phyloP scores from a whole-genome alignment of 2,113 vertebrate species.

The Illadopsis cleaveri region DNA sequence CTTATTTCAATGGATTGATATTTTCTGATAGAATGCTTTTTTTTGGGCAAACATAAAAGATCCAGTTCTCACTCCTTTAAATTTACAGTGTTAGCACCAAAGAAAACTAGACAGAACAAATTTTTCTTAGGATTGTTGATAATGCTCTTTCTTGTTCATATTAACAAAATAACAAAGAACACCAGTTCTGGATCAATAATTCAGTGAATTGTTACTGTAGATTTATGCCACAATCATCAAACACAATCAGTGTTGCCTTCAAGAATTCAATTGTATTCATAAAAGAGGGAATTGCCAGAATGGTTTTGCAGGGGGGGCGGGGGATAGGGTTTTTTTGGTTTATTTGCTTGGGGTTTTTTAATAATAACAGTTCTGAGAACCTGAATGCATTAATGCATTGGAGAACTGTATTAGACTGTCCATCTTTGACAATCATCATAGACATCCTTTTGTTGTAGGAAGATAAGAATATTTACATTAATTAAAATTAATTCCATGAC shows the following conservation, averaged over 20 bases:
- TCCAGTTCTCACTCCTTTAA: background rate
- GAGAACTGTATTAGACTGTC: background rate
- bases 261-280: background rate
- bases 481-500: background rate
- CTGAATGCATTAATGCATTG: background rate
- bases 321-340: background rate
- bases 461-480: background rate
- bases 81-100: background rate
- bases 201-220: background rate
- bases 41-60: background rate
- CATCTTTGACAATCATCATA: background rate
- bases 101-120: background rate
- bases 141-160: background rate
- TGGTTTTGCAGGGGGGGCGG: background rate
- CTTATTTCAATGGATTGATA: background rate
- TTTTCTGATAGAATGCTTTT: background rate
- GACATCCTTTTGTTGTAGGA: background rate
- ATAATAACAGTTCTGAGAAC: background rate
- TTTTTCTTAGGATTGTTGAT: background rate
- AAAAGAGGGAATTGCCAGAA: background rate
- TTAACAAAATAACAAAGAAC: background rate
- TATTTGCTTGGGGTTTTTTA: background rate
- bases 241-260: background rate
- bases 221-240: background rate
- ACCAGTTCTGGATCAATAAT: background rate